Percentiles rank a stretch among this genome's conserved stretches.
Conservation (phyloP, 2,797 vertebrate genomes). For the Okamejei kenojei region DNA sequence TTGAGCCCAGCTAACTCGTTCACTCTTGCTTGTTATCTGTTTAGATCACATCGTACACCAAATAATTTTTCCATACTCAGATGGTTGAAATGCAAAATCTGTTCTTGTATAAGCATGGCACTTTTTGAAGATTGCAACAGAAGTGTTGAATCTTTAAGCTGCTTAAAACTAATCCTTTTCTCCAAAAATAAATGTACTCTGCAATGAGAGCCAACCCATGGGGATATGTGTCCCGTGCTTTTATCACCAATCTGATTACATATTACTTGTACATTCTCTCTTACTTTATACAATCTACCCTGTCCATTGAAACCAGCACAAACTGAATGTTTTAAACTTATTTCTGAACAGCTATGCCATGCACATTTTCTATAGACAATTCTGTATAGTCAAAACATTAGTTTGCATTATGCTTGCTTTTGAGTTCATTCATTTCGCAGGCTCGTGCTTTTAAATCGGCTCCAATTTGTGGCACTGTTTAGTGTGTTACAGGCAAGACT, state of each 20-base stretch:
- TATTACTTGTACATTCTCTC: background rate
- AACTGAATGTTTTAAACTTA: background rate
- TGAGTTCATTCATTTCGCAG: background rate
- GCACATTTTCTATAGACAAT: background rate
- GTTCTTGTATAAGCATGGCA: background rate
- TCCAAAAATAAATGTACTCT: background rate
- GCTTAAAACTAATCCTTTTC: background rate
- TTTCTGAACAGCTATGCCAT: background rate
- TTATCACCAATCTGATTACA: background rate
- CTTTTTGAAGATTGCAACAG: background rate
- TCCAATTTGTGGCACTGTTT: background rate
- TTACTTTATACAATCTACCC: background rate
- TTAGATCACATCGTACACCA: background rate
- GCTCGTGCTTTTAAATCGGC: conserved; percentile 4
- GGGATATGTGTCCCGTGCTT: background rate
- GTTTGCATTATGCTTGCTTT: background rate
- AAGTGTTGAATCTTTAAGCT: background rate
- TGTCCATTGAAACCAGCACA: background rate
- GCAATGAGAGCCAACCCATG: background rate
- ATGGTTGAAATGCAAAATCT: background rate
- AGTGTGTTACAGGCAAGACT: background rate
- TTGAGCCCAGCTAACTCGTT: background rate
- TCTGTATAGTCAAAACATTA: background rate
- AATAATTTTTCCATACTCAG: background rate
- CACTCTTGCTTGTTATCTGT: background rate